Percentiles rank a stretch among this genome's conserved stretches.
phyloP scores from a whole-genome alignment of 2,113 vertebrate species.

The Odocoileus hemionus region DNA sequence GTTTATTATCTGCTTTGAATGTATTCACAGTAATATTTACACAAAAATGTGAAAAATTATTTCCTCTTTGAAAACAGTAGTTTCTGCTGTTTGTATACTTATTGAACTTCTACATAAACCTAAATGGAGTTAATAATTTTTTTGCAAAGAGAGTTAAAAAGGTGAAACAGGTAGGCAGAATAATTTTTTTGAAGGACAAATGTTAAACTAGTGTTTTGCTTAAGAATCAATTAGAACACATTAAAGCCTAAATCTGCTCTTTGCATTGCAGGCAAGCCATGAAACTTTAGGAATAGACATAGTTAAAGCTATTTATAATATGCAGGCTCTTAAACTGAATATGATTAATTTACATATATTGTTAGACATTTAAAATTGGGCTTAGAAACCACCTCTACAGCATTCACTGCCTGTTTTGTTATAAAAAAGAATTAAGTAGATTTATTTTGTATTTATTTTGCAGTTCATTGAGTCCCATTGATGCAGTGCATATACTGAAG shows the following conservation, averaged over 20 bases:
- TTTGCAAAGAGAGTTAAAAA: not conserved
- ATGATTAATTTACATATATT: not conserved
- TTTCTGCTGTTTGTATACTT: not conserved
- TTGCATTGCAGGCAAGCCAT: not conserved
- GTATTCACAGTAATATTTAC: not conserved
- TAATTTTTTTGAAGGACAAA: not conserved
- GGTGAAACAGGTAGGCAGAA: not conserved
- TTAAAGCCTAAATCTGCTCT: not conserved
- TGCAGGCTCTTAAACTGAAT: not conserved
- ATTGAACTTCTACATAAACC: not conserved
- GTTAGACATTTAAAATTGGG: not conserved
- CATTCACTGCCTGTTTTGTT: not conserved
- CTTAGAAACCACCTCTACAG: not conserved
- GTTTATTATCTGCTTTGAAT: not conserved
- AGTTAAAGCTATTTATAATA: not conserved
- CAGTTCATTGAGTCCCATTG: constrained; percentile 88
- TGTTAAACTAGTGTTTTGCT: not conserved
- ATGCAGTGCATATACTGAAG: constrained; percentile 76
- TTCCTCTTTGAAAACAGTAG: not conserved
- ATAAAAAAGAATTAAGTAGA: not conserved
- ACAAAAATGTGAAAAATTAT: not conserved
- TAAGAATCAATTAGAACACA: not conserved
- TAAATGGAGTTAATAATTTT: not conserved
- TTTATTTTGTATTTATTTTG: constrained; percentile 64
- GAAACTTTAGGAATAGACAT: not conserved